These are phyloP conservation scores for Odontesthes bonariensis DNA, from an alignment of 2,113 vertebrate species.

Conservation along the genomic window DNA sequence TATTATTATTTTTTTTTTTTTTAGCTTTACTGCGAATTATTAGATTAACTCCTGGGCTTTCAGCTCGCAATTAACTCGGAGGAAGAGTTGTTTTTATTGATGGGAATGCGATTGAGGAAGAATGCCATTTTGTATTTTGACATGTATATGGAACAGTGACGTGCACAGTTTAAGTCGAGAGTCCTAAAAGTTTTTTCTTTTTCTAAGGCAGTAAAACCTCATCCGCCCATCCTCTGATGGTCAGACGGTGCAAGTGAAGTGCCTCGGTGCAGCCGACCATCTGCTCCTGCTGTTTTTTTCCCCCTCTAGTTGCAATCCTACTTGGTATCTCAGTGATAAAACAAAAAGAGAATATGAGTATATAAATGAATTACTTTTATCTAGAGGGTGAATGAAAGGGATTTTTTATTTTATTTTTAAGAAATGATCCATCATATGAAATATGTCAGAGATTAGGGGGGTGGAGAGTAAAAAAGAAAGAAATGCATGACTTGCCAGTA, in stretches of 20 bases:
- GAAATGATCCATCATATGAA: background rate
- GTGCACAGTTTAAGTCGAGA: background rate
- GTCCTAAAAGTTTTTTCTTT: background rate
- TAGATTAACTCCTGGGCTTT: constrained; percentile 9
- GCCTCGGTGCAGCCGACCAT: background rate
- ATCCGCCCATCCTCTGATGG: background rate
- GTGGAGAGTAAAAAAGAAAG: background rate
- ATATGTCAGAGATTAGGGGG: background rate
- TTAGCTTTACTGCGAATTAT: background rate
- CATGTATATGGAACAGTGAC: background rate
- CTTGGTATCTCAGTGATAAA: background rate
- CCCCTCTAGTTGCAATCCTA: background rate
- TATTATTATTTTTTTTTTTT: too few relatives aligned
- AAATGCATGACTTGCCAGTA: background rate
- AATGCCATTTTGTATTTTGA: background rate
- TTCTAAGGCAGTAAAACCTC: background rate
- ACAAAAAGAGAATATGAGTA: background rate
- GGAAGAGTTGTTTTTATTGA: background rate
- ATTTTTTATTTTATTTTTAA: constrained; percentile 4
- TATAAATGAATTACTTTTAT: background rate
- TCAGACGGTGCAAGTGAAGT: background rate
- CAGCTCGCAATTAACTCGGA: background rate
- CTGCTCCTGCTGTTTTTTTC: background rate
- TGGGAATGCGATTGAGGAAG: background rate
- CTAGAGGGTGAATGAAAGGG: too few relatives aligned